These are phyloP conservation scores for Todus mexicanus DNA, from an alignment of 2,797 vertebrate species.

Conservation along the genomic window DNA sequence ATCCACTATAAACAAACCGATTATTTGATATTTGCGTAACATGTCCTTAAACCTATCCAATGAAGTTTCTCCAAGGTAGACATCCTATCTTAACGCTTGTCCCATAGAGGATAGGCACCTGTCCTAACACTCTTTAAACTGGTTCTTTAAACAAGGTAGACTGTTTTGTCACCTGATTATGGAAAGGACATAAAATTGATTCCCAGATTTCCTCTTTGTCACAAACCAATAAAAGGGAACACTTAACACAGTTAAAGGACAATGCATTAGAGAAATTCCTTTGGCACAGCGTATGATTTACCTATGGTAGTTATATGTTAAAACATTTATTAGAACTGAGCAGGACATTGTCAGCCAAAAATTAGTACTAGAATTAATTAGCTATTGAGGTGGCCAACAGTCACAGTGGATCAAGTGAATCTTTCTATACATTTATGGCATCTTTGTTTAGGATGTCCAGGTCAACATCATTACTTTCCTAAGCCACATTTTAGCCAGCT, in stretches of 20 bases:
- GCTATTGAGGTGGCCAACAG: background rate
- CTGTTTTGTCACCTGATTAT: background rate
- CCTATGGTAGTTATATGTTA: background rate
- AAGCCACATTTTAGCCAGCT: background rate
- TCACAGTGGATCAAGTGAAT: accelerated
- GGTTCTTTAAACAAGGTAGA: background rate
- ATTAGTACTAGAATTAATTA: background rate
- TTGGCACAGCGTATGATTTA: background rate
- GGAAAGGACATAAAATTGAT: background rate
- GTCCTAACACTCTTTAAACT: background rate
- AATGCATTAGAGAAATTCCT: background rate
- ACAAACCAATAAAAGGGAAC: background rate
- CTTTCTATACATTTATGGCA: background rate
- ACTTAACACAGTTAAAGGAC: background rate
- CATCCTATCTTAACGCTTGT: background rate
- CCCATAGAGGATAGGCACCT: background rate
- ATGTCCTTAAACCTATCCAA: background rate
- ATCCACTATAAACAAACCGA: background rate
- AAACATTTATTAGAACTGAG: background rate
- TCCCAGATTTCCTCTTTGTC: background rate
- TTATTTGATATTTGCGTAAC: background rate
- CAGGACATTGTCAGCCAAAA: background rate
- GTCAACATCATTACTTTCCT: background rate
- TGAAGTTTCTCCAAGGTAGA: background rate
- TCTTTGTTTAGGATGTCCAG: background rate